Evolutionary conservation across 1,140 invertebrate genomes (phyloP).

Genomic region (Drosophila varians): DNA sequence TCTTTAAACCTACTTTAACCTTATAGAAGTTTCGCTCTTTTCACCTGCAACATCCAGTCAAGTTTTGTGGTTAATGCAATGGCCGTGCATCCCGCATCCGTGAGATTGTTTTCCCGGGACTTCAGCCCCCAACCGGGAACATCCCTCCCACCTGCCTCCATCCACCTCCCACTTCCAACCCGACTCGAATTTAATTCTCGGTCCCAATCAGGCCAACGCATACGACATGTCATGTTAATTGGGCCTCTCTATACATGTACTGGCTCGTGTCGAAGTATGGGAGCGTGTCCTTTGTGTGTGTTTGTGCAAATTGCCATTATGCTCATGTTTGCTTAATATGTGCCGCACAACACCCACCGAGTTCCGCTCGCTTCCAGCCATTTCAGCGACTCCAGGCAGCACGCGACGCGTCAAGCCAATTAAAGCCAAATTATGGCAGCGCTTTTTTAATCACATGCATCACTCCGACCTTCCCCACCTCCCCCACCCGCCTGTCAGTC

Average conservation of each 20-base stretch:
- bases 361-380: slow-evolving; percentile 25
- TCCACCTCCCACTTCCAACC: not conserved
- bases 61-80: slow-evolving; percentile 73
- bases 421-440: slow-evolving; percentile 75
- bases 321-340: slow-evolving; percentile 79
- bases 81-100: slow-evolving; percentile 28
- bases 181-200: slow-evolving; percentile 19
- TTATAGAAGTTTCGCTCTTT: not conserved
- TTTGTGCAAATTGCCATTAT: slow-evolving; percentile 65
- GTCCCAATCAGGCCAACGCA: slow-evolving; percentile 71
- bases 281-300: slow-evolving; percentile 9
- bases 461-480: too few relatives aligned
- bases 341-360: slow-evolving; percentile 53
- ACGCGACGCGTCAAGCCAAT: slow-evolving; percentile 75
- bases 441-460: slow-evolving; percentile 75
- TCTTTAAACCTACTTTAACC: not conserved
- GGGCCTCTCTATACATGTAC: slow-evolving; percentile 27
- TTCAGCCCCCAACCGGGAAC: not conserved
- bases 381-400: slow-evolving; percentile 40
- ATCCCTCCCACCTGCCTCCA: not conserved
- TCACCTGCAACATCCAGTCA: slow-evolving; percentile 40
- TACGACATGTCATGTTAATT: slow-evolving; percentile 79
- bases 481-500: slow-evolving; percentile 12
- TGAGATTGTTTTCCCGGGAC: slow-evolving; percentile 16
- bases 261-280: not conserved